A percentile compares a stretch with the other conserved stretches of the same genome.
Conservation (phyloP, 2,797 vertebrate genomes). For the Cynopterus sphinx region DNA sequence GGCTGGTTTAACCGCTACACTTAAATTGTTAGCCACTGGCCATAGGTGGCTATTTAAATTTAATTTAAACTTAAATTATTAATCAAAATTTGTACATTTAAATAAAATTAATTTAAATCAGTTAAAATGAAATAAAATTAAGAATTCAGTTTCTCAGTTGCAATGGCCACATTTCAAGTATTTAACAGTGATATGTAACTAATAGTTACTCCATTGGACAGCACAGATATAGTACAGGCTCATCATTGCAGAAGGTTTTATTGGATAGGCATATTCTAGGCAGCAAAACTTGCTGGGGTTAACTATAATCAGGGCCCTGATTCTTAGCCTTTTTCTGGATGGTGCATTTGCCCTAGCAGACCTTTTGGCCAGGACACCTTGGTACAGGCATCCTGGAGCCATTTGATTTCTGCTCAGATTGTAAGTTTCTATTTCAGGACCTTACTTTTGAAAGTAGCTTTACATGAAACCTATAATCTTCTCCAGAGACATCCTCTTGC, state of each 20-base stretch:
- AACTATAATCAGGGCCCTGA: neutral
- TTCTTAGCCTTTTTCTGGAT: neutral
- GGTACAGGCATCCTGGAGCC: slow-evolving; percentile 33
- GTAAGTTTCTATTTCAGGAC: slow-evolving; percentile 68
- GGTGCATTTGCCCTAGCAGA: neutral
- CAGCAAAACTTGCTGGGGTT: neutral
- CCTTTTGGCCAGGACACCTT: neutral
- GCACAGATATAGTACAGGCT: neutral
- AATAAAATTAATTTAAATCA: neutral
- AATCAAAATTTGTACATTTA: neutral
- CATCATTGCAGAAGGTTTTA: neutral
- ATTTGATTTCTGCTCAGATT: slow-evolving; percentile 54
- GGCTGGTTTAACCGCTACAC: neutral
- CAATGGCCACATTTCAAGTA: neutral
- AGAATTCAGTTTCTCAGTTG: neutral
- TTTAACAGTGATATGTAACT: neutral
- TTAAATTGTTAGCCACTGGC: neutral
- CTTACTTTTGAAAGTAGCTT: slow-evolving; percentile 53
- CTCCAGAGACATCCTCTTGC: slow-evolving; percentile 48
- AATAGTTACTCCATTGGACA: neutral
- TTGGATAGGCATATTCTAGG: neutral
- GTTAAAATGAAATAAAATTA: neutral
- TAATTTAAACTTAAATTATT: neutral
- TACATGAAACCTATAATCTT: slow-evolving; percentile 66
- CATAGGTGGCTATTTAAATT: neutral